A percentile compares a stretch with the other conserved stretches of the same genome.
These are phyloP conservation scores for Drosophila falleni DNA, from an alignment of 2,888 invertebrate genomes.

Conservation along the genomic window DNA sequence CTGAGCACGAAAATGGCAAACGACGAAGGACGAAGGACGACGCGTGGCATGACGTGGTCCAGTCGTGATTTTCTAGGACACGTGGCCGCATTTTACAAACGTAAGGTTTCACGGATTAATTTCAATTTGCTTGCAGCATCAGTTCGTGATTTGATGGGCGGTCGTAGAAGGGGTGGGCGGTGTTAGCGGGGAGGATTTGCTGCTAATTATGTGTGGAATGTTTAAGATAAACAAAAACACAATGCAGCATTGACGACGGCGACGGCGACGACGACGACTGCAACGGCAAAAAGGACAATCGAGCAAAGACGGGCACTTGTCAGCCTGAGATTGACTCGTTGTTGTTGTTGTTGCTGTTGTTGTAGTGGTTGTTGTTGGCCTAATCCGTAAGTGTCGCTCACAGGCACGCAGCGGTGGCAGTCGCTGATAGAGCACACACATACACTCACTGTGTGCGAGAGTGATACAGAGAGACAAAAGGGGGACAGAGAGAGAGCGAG, in stretches of 20 bases:
- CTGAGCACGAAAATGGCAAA: slow-evolving; percentile 44
- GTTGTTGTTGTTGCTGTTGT: slow-evolving; percentile 50
- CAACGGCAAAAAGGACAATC: slow-evolving; percentile 68
- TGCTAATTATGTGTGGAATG: slow-evolving; percentile 81
- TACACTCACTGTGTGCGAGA: slow-evolving; percentile 11
- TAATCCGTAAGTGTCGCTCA: slow-evolving; percentile 81
- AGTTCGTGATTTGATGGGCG: not conserved
- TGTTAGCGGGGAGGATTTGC: slow-evolving; percentile 57
- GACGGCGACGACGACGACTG: slow-evolving; percentile 19
- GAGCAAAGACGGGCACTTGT: slow-evolving; percentile 66
- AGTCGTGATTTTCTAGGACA: slow-evolving; percentile 59
- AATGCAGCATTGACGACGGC: slow-evolving; percentile 55
- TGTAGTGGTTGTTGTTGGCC: slow-evolving; percentile 51
- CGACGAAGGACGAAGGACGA: slow-evolving; percentile 39
- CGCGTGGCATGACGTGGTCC: slow-evolving; percentile 60
- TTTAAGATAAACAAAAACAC: slow-evolving; percentile 76
- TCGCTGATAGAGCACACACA: slow-evolving; percentile 76
- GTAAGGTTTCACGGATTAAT: slow-evolving; percentile 83
- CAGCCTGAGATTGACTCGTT: slow-evolving; percentile 46
- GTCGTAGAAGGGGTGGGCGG: slow-evolving; percentile 23
- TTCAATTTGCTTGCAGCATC: slow-evolving; percentile 78
- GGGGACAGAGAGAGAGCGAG: not conserved
- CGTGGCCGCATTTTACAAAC: slow-evolving; percentile 75
- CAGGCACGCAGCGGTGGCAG: slow-evolving; percentile 74
- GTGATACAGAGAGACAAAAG: not conserved